Base-by-base conservation (phyloP, 2,888 invertebrate species). In the Latheticus oryzae region DNA sequence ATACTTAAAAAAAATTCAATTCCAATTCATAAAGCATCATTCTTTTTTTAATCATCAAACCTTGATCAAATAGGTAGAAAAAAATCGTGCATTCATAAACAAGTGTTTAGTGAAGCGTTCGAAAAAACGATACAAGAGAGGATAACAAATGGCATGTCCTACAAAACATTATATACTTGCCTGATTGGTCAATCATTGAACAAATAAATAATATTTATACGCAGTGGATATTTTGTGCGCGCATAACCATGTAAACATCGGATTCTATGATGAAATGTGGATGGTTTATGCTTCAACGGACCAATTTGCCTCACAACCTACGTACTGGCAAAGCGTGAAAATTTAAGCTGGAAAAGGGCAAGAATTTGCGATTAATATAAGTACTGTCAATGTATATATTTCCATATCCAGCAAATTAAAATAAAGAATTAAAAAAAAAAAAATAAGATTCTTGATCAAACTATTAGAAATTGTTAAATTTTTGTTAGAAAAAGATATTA, bases 241-340 rank as follows among this genome's bases (percentile, higher is more conserved):
- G 64, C 58, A 64, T 63, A 62, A 64, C 62, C 65, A 61, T 61
- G 64, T 66, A 55, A 62, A 63, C 64, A 66, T 64, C 43, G 61
- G 42, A 59, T 58, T 58, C 53, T 54, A 12, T 48, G 43, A 28
- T 47, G 45, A 26, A 40, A 35, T 24, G 21, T 51, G n/a, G n/a
- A n/a, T n/a, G n/a, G n/a, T n/a, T n/a, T n/a, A n/a, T n/a, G n/a
- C n/a, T n/a, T n/a, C n/a, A n/a, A n/a, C n/a, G n/a, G n/a, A n/a
- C n/a, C n/a, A n/a, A n/a, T n/a, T n/a, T n/a, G n/a, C n/a, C n/a
- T n/a, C n/a, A n/a, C n/a, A n/a, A n/a, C n/a, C n/a, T n/a, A n/a
- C n/a, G n/a, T n/a, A n/a, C n/a, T n/a, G n/a, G n/a, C n/a, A n/a
- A n/a, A n/a, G n/a, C n/a, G n/a, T n/a, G n/a, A n/a, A n/a, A n/a